Evolutionary conservation across 2,797 vertebrate genomes (phyloP).

Genomic region (Cossypha niveicapilla): DNA sequence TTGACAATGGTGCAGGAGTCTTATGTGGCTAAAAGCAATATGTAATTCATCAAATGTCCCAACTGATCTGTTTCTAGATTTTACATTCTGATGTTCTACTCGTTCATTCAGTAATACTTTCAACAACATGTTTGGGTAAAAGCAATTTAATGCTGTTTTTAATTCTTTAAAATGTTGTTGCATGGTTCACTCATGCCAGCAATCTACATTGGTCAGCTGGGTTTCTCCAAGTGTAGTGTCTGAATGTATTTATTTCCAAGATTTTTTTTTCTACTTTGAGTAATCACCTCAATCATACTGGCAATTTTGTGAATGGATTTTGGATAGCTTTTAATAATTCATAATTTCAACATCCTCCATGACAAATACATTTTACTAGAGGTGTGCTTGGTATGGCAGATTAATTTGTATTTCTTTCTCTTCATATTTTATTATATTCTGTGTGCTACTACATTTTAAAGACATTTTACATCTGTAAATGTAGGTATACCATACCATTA

Average conservation of each 20-base stretch:
- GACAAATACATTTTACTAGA: neutral
- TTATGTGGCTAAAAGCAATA: neutral
- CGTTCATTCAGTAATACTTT: neutral
- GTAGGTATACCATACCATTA: neutral
- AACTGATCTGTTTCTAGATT: neutral
- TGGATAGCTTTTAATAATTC: neutral
- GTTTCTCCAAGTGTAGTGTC: neutral
- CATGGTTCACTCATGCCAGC: neutral
- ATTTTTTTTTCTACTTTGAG: neutral
- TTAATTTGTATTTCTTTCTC: neutral
- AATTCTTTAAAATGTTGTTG: neutral
- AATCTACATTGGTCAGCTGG: neutral
- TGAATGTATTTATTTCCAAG: conserved; percentile 18
- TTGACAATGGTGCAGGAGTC: neutral
- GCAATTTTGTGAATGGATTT: neutral
- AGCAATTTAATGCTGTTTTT: neutral
- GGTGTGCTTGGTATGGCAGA: neutral
- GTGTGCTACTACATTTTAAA: neutral
- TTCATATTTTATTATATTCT: neutral
- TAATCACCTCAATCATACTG: neutral
- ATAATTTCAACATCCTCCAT: neutral
- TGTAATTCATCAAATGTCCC: neutral
- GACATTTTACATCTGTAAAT: neutral
- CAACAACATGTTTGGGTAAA: neutral
- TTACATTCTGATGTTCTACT: neutral